Base-by-base conservation (phyloP, 2,888 invertebrate genomes). In the Globia sparganii region DNA sequence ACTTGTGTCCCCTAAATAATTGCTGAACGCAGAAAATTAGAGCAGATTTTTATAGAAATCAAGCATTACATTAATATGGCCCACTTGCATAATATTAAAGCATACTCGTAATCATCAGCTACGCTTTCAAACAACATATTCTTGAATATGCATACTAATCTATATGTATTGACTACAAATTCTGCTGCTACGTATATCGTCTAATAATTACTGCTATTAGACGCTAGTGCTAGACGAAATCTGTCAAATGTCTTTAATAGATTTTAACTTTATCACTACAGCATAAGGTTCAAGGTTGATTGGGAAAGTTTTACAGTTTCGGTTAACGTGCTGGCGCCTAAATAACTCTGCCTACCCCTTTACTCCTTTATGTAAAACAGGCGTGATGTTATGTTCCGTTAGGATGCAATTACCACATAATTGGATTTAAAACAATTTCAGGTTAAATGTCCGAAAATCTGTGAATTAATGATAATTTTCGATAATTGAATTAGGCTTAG, bases 91-190 rank as follows among this genome's bases (percentile, higher is more conserved):
- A 64, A 69, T 67, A 71, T 77, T 74, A 77, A 87, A 87, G 88
- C 88, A 75, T 86, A 84, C 62, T 65, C 28, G 61, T 77, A 71
- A 78, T 71, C 80, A 77, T 78, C 64, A 82, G 81, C 86, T 87
- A 85, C 74, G 46, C 76, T 79, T 80, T 81, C 37, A 73, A 72
- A 74, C 59, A 84, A 79, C 84, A 81, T 85, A 87, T 84, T 77
- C 56, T 79, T 83, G 78, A 87, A 88, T 88, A 87, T 80, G 83
- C 70, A 74, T 66, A 75, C 64, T 87, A 83, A 72, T 31, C 79
- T n/a, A n/a, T 87, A 87, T 58, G 62, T 21, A 59, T 71, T 77
- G 77, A 86, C 75, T 67, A 80, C 66, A 86, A 87, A 88, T 88
- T n/a, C n/a, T n/a, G n/a, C n/a, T n/a, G n/a, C n/a, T n/a, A n/a